Evolutionary conservation across 2,113 vertebrate genomes (phyloP).

Genomic region (Solea senegalensis): DNA sequence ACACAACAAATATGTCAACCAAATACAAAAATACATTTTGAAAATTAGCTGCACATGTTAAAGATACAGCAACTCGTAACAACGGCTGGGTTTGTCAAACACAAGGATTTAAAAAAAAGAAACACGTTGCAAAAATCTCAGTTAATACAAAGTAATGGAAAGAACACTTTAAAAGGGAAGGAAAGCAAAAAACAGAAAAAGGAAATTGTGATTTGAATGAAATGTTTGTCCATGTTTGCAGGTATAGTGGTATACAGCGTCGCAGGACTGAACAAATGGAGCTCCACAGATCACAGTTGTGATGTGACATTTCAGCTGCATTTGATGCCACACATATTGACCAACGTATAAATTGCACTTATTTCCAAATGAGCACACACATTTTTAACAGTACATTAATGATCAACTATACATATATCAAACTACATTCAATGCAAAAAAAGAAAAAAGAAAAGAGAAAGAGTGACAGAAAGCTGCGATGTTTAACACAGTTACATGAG

Average conservation of each 20-base stretch:
- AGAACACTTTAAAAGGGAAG: constrained; percentile 37
- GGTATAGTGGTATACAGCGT: constrained; percentile 71
- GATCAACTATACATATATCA: constrained; percentile 80
- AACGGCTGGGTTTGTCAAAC: constrained; percentile 53
- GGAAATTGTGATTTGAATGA: constrained; percentile 31
- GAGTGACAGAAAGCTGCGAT: constrained; percentile 30
- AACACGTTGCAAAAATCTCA: constrained; percentile 11
- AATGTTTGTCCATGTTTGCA: constrained; percentile 50
- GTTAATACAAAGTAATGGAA: constrained; percentile 54
- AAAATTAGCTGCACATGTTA: constrained; percentile 76
- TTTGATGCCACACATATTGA: constrained; percentile 72
- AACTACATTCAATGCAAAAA: constrained; percentile 84
- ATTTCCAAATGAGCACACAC: constrained; percentile 77
- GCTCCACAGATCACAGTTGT: constrained; percentile 43
- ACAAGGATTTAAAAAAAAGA: constrained; percentile 18
- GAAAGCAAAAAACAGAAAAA: constrained; percentile 36
- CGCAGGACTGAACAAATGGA: constrained; percentile 59
- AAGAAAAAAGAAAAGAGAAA: constrained; percentile 34
- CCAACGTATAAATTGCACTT: constrained; percentile 81
- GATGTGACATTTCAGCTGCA: constrained; percentile 59
- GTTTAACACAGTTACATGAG: constrained; percentile 39
- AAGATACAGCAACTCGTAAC: constrained; percentile 67
- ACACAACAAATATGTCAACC: constrained; percentile 38
- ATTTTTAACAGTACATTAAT: constrained; percentile 73
- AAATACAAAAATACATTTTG: constrained; percentile 40